Conservation (phyloP, 2,797 vertebrate species). For the Sebastes diaconus region DNA sequence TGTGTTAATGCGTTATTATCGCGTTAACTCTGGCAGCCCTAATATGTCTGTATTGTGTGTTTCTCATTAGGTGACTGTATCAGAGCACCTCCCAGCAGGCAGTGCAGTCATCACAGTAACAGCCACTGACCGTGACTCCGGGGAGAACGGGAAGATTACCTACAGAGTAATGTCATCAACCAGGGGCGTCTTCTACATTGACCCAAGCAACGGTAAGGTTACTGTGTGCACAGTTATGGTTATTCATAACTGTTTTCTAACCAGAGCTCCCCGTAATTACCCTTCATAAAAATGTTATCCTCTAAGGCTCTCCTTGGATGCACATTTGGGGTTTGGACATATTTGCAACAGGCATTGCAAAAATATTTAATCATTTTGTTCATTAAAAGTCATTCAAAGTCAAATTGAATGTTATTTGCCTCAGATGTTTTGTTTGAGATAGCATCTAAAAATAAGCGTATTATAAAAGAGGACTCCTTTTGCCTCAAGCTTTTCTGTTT, state of each 20-base stretch:
- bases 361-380: constrained; percentile 54
- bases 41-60: constrained; percentile 15
- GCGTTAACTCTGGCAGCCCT: too few species aligned
- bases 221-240: constrained; percentile 15
- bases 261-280: constrained; percentile 13
- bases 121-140: constrained; percentile 90
- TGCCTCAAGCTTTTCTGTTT: constrained; percentile 2
- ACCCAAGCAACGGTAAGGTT: constrained; percentile 90
- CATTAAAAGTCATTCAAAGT: constrained; percentile 46
- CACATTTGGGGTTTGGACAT: constrained; percentile 29
- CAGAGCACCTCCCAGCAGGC: constrained; percentile 90
- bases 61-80: constrained; percentile 84
- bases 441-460: constrained; percentile 33
- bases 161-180: constrained; percentile 87
- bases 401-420: constrained; percentile 42
- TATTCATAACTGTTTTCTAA: constrained; percentile 20
- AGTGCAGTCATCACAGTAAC: constrained; percentile 90
- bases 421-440: constrained; percentile 52
- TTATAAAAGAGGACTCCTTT: constrained; percentile 32
- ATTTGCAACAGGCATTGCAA: constrained; percentile 35
- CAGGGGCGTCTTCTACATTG: constrained; percentile 85
- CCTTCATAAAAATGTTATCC: constrained; percentile 10
- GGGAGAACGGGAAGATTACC: constrained; percentile 90
- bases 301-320: constrained; percentile 4
- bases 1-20: too few species aligned